Evolutionary conservation across 2,797 vertebrate genomes (phyloP).

Genomic region (Choloepus didactylus): DNA sequence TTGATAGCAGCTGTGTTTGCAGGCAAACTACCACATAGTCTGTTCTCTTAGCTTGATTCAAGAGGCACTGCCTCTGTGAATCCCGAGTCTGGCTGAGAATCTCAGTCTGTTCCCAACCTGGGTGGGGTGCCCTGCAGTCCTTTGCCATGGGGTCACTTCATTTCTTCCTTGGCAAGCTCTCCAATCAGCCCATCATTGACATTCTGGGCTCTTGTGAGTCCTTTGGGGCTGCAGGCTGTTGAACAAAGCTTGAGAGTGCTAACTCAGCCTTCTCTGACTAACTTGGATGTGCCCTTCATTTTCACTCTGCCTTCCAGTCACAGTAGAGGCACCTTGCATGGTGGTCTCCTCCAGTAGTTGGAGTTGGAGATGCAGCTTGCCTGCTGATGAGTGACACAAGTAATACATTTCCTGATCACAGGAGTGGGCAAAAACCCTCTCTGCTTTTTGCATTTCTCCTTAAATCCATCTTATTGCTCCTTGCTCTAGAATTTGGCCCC

Average conservation of each 20-base stretch:
- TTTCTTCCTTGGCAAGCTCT: background rate
- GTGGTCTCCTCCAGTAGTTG: background rate
- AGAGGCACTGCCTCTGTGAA: background rate
- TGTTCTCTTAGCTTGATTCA: background rate
- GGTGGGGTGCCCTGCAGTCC: background rate
- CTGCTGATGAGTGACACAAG: background rate
- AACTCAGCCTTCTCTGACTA: background rate
- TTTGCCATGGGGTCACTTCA: background rate
- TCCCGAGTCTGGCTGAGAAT: background rate
- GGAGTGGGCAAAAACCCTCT: background rate
- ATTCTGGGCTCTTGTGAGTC: background rate
- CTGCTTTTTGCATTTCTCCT: background rate
- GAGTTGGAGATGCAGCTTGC: background rate
- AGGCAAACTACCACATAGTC: background rate
- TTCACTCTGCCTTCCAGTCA: background rate
- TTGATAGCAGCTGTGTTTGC: background rate
- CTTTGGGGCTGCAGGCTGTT: background rate
- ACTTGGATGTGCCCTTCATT: too few species aligned
- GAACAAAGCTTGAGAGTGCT: background rate
- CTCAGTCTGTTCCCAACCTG: background rate
- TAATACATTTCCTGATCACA: background rate
- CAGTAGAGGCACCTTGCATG: too few species aligned
- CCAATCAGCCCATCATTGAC: background rate
- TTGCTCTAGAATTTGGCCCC: background rate
- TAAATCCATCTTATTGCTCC: background rate